A percentile compares a stretch with the other conserved stretches of the same genome.
Conservation (phyloP, 2,797 vertebrate genomes). For the Oceanodroma leucorhoa region DNA sequence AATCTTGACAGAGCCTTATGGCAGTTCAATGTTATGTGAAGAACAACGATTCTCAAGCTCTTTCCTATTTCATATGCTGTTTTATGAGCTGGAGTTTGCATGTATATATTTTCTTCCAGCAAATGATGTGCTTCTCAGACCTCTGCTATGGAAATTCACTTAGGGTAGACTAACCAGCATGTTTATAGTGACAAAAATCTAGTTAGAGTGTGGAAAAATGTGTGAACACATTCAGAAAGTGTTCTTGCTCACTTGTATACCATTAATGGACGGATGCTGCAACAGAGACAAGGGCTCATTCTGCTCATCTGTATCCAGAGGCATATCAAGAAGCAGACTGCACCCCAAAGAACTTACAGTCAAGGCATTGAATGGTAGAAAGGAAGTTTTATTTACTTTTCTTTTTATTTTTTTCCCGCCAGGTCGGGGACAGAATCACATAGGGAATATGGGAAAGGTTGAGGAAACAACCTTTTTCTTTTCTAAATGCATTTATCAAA, state of each 20-base stretch:
- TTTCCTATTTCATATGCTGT: background rate
- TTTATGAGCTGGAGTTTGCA: background rate
- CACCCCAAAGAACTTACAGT: background rate
- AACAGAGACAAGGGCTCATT: background rate
- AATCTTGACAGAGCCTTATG: background rate
- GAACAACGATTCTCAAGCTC: background rate
- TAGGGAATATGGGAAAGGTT: background rate
- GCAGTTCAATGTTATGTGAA: background rate
- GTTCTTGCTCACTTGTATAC: background rate
- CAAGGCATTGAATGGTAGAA: background rate
- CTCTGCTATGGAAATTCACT: background rate
- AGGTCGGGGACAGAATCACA: background rate
- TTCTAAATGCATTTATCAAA: background rate
- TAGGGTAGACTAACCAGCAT: background rate
- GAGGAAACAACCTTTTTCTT: background rate
- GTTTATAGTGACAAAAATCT: background rate
- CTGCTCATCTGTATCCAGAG: background rate
- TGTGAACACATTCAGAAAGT: background rate
- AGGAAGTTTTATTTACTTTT: background rate
- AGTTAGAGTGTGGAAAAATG: background rate
- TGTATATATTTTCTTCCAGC: background rate
- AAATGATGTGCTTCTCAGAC: background rate
- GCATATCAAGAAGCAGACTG: background rate
- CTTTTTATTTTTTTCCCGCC: no score
- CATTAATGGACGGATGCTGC: fast-evolving